phyloP scores from a whole-genome alignment of 2,113 vertebrate species.

The Passer montanus region DNA sequence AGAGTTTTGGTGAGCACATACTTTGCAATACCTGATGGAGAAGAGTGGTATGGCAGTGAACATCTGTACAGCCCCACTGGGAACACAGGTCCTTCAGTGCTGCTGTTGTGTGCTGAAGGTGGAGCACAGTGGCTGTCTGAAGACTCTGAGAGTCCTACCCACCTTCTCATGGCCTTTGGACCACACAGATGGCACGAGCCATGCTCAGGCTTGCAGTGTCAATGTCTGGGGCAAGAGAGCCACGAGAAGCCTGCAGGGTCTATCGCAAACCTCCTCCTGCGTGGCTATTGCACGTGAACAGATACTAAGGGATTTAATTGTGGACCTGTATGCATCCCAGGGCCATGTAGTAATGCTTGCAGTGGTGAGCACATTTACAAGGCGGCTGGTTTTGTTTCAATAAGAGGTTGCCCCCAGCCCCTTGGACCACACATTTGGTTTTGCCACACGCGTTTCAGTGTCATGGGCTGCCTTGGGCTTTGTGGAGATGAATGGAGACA shows the following conservation, averaged over 20 bases:
- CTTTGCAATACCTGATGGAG: neutral
- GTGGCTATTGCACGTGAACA: neutral
- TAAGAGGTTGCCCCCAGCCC: neutral
- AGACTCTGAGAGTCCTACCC: neutral
- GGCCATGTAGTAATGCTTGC: neutral
- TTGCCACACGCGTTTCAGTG: neutral
- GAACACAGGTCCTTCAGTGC: neutral
- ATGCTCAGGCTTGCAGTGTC: rapidly evolving
- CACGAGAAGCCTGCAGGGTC: rapidly evolving
- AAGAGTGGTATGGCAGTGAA: neutral
- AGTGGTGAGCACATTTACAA: neutral
- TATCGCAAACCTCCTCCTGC: neutral
- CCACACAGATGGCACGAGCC: rapidly evolving
- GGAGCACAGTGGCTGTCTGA: neutral
- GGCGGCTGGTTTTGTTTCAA: neutral
- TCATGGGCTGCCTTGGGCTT: neutral
- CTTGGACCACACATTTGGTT: neutral
- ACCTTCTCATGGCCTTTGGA: neutral
- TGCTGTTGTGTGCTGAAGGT: neutral
- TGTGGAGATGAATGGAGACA: rapidly evolving
- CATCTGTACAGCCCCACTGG: rapidly evolving
- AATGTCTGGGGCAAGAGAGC: neutral
- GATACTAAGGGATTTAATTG: neutral
- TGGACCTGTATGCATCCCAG: no score
- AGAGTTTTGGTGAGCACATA: neutral